Base-by-base conservation (phyloP, 2,113 vertebrate genomes). In the Lepus timidus region DNA sequence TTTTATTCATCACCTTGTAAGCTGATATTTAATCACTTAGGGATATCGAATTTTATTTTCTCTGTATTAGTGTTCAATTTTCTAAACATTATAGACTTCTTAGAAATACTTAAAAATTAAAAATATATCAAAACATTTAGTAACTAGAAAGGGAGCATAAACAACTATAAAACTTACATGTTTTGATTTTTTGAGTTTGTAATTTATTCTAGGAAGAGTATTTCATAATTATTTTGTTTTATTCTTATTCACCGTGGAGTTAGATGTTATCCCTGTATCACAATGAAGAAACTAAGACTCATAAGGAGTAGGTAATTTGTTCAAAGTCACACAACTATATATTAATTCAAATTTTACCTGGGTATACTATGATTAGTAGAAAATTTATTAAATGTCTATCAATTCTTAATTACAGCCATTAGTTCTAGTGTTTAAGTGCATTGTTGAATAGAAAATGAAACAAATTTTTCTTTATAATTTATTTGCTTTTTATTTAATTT, bases 301-400 rank as follows among this genome's bases (percentile, higher is more conserved):
- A 82, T 79, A 64, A 64, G 87, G 1, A 92, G 90, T 75, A 87
- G 12, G 6, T 92, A 79, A 95, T 94, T 91, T 90, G 22, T 29
- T 78, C 39, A 88, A 85, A 51, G 31, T 23, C 36, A 80, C 29
- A 85, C 64, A 91, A 64, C 36, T 78, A 71, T 3, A 1, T 65
- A 71, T 94, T 85, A 88, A 33, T 76, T 96, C n/a, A 68, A 71
- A 12, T 92, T 83, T 83, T 29, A 93, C 33, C 29, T 93, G 44
- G 22, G 33, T 51, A 0, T 84, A 70, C 14, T 73, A n/a, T 91
- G 73, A 89, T 36, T 67, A 39, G 5, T 89, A 25, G 55, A 80
- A 78, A 39, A 73, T 25, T 95, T 96, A 51, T 81, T 89, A 85
- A 88, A 55, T 27, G 68, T 91, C 33, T 84, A 1, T 55, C 95